Conservation (phyloP, 2,113 vertebrate genomes). For the Canis aureus region DNA sequence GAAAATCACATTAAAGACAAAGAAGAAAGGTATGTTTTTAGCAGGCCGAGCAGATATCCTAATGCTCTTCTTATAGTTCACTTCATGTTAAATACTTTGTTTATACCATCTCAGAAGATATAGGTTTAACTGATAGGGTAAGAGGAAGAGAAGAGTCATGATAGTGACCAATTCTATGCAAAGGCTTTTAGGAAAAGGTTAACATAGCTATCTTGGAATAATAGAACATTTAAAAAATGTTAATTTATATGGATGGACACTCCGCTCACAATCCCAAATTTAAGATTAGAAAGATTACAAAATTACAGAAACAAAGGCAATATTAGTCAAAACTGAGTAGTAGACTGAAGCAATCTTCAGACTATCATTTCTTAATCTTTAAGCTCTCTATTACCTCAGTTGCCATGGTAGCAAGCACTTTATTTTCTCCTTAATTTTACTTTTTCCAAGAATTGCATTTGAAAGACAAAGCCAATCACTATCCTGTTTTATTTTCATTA, state of each 20-base stretch:
- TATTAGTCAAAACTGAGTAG: background rate
- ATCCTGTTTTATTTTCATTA: background rate
- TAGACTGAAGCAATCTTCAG: background rate
- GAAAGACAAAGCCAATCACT: conserved; percentile 29
- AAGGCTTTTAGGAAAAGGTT: background rate
- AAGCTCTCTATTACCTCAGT: background rate
- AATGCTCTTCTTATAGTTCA: background rate
- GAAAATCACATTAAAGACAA: background rate
- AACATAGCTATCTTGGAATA: background rate
- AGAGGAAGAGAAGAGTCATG: background rate
- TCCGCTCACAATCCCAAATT: background rate
- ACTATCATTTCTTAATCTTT: background rate
- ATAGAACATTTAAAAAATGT: background rate
- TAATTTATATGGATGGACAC: background rate
- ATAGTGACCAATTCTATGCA: background rate
- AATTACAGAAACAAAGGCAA: background rate
- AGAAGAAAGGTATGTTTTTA: background rate
- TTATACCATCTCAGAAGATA: background rate
- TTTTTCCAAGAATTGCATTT: conserved; percentile 24
- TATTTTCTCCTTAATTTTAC: conserved; percentile 55
- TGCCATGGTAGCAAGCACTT: background rate
- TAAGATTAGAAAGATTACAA: background rate
- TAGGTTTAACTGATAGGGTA: background rate
- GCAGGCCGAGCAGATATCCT: background rate
- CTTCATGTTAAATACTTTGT: background rate